Evolutionary conservation across 2,888 invertebrate genomes (phyloP), one percentile per base, ranked within the genome.

Genomic region (Chrysotoxum bicinctum): DNA sequence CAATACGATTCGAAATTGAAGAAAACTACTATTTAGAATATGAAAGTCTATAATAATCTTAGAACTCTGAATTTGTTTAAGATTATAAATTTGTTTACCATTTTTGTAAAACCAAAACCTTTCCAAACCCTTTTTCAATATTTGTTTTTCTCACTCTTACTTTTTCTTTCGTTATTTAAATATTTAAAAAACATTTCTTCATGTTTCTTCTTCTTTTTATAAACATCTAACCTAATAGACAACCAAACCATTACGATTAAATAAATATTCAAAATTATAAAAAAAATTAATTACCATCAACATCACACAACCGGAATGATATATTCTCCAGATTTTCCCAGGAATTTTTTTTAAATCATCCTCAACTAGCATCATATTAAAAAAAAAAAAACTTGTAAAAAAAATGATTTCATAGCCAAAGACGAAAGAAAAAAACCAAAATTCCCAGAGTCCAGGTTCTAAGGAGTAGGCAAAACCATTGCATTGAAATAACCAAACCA

Each of bases 371-470:
- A 50, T 48, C 54, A n/a, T 43, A 32, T n/a, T 23, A 43, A 0
- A 19, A 77, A 84, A 80, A 77, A 69, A 70, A 60, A 54, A 26
- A 26, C 26, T 40, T 66, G 16, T 43, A 32, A 14, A 73, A 79
- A 84, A 80, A 85, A 8, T 68, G 45, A 83, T 80, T 85, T 87
- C 84, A 50, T 79, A 84, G 62, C 50, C 84, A 80, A 80, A 80
- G 76, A 73, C 64, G 10, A 23, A 69, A 45, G 26, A 79, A 85
- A 80, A 79, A 83, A 82, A 82, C 56, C 60, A 30, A 86, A 86
- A 86, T 86, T 86, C 86, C 82, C 86, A 86, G 73, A 82, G 86
- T 81, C 81, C 85, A 80, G 68, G 45, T 64, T 64, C 37, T 21
- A 12, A 72, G 75, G 32, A 66, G 66, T 50, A 82, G 76, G 72